These are phyloP conservation scores for Holothuria glaberrima DNA, from an alignment of 35 echinoderm and acorn worm species.

Conservation along the genomic window DNA sequence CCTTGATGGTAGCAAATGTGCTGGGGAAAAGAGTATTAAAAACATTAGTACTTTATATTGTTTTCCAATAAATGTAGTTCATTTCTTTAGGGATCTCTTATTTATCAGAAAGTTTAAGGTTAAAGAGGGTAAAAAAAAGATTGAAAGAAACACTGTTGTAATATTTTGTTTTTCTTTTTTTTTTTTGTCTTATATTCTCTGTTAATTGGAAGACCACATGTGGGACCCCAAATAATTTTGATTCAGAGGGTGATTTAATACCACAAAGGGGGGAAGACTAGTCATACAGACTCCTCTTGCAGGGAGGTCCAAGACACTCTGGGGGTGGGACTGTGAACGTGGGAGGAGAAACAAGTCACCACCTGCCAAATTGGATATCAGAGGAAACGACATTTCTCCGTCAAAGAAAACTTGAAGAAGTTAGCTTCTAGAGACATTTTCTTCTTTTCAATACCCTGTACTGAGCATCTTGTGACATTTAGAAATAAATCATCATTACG, in stretches of 20 bases:
- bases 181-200: background rate
- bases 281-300: background rate
- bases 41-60: no score
- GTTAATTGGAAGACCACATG: background rate
- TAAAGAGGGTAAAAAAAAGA: background rate
- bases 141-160: background rate
- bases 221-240: background rate
- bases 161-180: background rate
- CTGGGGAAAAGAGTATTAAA: no score
- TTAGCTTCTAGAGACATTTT: background rate
- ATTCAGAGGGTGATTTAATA: background rate
- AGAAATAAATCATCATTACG: no score
- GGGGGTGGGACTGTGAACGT: background rate
- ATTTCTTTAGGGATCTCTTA: background rate
- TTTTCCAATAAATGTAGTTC: no score
- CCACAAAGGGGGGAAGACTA: background rate
- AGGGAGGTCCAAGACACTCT: constrained; percentile 30
- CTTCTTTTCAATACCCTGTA: no score
- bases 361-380: constrained; percentile 7
- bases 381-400: constrained; percentile 20
- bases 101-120: background rate
- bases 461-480: no score
- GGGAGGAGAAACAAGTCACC: background rate
- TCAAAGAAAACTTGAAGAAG: background rate
- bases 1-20: no score